Evolutionary conservation across 2,888 invertebrate genomes (phyloP).

Genomic region (Tipula helvola): DNA sequence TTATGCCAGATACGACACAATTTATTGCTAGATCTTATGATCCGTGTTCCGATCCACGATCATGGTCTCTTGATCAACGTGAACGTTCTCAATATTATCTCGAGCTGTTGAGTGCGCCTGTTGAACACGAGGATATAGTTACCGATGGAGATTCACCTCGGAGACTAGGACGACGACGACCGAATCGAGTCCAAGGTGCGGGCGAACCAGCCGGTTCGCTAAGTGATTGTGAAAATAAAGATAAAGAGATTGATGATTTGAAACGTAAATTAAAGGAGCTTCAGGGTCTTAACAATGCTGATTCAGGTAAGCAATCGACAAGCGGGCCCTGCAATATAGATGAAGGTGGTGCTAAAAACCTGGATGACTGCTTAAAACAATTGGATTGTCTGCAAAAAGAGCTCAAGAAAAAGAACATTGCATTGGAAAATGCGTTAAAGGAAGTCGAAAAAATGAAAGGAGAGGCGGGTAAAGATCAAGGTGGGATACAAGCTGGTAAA

Average conservation of each 20-base stretch:
- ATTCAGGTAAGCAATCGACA: neutral
- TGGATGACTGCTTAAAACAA: neutral
- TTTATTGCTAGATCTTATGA: neutral
- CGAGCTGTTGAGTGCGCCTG: neutral
- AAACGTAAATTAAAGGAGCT: neutral
- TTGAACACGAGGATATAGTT: neutral
- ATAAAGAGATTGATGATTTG: neutral
- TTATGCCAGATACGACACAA: neutral
- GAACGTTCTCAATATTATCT: slow-evolving; percentile 5
- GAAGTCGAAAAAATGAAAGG: neutral
- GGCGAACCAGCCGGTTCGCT: neutral
- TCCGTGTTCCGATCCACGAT: neutral
- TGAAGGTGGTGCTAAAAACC: neutral
- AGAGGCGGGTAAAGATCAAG: neutral
- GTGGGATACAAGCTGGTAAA: neutral
- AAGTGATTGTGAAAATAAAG: neutral
- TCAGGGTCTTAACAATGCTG: neutral
- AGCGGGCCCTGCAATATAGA: neutral
- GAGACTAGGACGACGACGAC: neutral
- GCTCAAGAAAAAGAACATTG: neutral
- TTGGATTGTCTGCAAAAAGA: neutral
- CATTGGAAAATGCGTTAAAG: neutral
- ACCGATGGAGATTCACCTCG: neutral
- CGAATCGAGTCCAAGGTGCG: neutral
- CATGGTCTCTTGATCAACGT: neutral